Conservation (phyloP, 2,888 invertebrate species). For the Geotrupes spiniger region DNA sequence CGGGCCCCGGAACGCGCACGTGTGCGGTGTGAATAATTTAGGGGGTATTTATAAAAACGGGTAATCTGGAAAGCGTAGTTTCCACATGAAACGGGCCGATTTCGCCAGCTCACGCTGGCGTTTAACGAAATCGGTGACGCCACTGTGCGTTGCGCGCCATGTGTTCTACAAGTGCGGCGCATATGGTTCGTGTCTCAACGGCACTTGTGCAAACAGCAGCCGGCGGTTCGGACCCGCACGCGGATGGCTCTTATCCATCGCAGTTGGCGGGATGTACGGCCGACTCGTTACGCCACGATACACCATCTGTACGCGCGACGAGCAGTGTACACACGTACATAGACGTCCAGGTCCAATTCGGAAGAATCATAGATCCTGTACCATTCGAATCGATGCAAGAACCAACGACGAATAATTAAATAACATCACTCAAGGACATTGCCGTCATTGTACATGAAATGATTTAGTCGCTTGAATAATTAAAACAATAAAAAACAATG, state of each 20-base stretch:
- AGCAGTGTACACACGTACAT: too few species aligned
- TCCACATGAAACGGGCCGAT: slow-evolving; percentile 9
- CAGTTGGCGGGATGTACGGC: slow-evolving; percentile 26
- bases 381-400: too few species aligned
- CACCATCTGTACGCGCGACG: slow-evolving; percentile 14
- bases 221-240: slow-evolving; percentile 21
- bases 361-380: too few species aligned
- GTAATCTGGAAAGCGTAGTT: slow-evolving; percentile 21
- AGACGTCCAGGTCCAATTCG: too few species aligned
- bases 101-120: too few species aligned
- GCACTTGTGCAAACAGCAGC: slow-evolving; percentile 38
- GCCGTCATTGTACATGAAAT: too few species aligned
- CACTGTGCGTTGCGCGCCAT: slow-evolving; percentile 25
- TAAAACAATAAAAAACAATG: too few species aligned
- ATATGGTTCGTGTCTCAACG: slow-evolving; percentile 33
- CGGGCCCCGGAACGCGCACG: too few species aligned
- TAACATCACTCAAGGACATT: too few species aligned
- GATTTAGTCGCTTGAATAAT: too few species aligned
- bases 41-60: slow-evolving; percentile 15
- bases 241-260: slow-evolving; percentile 32
- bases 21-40: slow-evolving; percentile 2
- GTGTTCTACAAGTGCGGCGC: slow-evolving; percentile 32
- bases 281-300: slow-evolving; percentile 10
- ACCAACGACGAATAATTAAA: too few species aligned
- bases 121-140: slow-evolving; percentile 22